A percentile compares a stretch with the other conserved stretches of the same genome.
These are phyloP conservation scores for Flexamia atlantica DNA, from an alignment of 2,888 invertebrate species.

Conservation along the genomic window DNA sequence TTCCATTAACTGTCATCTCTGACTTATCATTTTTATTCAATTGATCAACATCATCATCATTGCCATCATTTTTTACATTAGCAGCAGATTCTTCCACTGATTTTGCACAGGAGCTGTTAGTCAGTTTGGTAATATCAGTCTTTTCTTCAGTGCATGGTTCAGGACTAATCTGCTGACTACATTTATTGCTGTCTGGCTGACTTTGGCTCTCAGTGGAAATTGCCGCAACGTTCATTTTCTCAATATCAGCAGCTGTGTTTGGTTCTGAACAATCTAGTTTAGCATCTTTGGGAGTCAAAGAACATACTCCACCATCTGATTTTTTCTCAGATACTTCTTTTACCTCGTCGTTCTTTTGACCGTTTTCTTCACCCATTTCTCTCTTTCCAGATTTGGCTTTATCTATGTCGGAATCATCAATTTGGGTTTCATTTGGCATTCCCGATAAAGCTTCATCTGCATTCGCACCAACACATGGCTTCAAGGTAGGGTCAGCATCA, in stretches of 20 bases:
- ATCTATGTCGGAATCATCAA: not conserved
- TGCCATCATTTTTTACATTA: not conserved
- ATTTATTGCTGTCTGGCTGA: not conserved
- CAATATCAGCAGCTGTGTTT: not conserved
- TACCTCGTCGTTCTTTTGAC: not conserved
- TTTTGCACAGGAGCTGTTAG: not conserved
- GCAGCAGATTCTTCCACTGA: not conserved
- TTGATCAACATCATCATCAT: not conserved
- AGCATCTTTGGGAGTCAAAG: not conserved
- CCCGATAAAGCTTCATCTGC: not conserved
- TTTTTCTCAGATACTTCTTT: not conserved
- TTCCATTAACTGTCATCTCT: slow-evolving; percentile 1
- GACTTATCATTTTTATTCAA: not conserved
- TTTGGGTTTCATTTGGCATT: not conserved
- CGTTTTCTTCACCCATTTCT: not conserved
- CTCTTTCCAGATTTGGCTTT: not conserved
- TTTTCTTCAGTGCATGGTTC: not conserved
- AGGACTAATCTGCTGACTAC: slow-evolving; percentile 1
- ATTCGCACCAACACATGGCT: not conserved
- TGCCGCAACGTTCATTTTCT: not conserved
- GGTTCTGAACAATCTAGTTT: not conserved
- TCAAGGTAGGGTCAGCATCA: not conserved
- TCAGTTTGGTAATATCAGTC: not conserved
- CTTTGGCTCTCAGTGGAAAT: not conserved
- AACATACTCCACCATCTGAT: not conserved